Evolutionary conservation across 2,888 invertebrate genomes (phyloP).

Genomic region (Pterobdella sp.): DNA sequence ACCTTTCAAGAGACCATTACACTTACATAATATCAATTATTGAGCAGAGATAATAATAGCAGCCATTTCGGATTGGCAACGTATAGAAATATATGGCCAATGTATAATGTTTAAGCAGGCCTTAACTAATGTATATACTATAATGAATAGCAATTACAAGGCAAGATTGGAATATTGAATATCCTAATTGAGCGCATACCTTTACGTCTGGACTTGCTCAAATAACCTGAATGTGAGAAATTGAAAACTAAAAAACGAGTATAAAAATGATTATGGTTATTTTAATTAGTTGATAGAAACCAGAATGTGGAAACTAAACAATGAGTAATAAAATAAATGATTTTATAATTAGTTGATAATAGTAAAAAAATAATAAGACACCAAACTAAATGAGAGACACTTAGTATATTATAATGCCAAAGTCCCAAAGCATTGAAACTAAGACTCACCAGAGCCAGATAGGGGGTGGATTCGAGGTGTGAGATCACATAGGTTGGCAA

Average conservation of each 20-base stretch:
- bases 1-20: no score
- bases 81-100: no score
- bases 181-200: constrained; percentile 24
- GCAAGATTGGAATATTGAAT: background rate
- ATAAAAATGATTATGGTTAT: background rate
- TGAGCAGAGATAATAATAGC: no score
- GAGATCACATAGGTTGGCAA: constrained; percentile 47
- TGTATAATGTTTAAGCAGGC: no score
- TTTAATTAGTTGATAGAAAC: no score
- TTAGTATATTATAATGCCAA: background rate
- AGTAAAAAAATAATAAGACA: background rate
- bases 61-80: no score
- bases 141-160: no score
- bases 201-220: constrained; percentile 33
- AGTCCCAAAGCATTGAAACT: no score
- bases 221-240: constrained; percentile 29
- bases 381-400: no score
- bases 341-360: background rate
- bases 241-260: background rate
- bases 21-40: no score
- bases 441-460: constrained; percentile 32
- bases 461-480: constrained; percentile 37
- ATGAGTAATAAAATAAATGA: background rate
- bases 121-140: no score
- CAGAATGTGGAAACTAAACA: no score